Base-by-base conservation (phyloP, 2,888 invertebrate species). In the Cheilosia vulpina region DNA sequence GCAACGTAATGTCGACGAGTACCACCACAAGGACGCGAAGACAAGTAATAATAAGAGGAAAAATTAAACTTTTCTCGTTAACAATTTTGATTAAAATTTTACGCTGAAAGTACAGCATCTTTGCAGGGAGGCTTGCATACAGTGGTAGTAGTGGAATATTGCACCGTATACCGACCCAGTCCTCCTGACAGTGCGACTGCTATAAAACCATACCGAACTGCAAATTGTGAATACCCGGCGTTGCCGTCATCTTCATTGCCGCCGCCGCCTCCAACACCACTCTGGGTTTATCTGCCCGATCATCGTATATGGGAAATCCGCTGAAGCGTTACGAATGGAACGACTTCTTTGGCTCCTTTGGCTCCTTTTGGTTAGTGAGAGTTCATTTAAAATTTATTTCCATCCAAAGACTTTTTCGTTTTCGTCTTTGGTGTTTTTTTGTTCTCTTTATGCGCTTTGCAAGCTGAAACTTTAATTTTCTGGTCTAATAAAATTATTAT, bases 11-110 rank as follows among this genome's bases (percentile, higher is more conserved):
- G 45, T 38, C 47, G 55, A 62, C 21, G 31, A 41, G 27, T 27
- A 27, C 27, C 41, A 27, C 50, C 27, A 45, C 66, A 62, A 71
- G 63, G 57, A 80, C 57, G 34, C 41, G 87, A 88, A 71, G 87
- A 87, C 87, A 88, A 87, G 88, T 87, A 88, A 87, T 88, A 88
- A 87, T 88, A 80, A 88, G 83, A 77, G 83, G 87, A 87, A 87
- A 87, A 87, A 87, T 88, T 87, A 81, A 88, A 88, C 87, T 88
- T 88, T 88, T 88, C 88, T 88, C 88, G 87, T 88, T 88, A 88
- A 87, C 87, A 88, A 87, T 87, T 88, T 88, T 88, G 88, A 88
- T 88, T 88, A 88, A 88, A 88, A 88, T 87, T 88, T 87, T 87
- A 87, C 83, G 87, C 87, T 83, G 57, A 57, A 65, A 57, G 38